phyloP scores from a whole-genome alignment of 2,888 invertebrate species.

The Heliconius aoede region DNA sequence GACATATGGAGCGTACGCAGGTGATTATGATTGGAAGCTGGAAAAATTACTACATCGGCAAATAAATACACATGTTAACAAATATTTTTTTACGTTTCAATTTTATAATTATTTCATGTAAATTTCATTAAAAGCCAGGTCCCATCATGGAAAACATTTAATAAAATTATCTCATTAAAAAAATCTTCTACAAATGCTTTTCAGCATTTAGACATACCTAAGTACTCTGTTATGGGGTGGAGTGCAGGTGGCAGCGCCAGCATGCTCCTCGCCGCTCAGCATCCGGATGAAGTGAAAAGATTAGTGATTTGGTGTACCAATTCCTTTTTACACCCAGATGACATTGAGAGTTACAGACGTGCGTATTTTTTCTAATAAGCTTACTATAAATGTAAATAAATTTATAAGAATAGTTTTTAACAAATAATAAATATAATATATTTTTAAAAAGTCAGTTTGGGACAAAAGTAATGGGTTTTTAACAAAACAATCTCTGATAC shows the following conservation, averaged over 20 bases:
- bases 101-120: no score
- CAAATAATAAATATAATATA: not conserved
- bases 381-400: not conserved
- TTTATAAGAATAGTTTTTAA: not conserved
- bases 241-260: constrained; percentile 93
- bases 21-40: no score
- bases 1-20: no score
- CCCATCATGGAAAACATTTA: no score
- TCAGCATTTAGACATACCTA: constrained; percentile 84
- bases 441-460: no score
- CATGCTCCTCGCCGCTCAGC: constrained; percentile 89
- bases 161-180: not conserved
- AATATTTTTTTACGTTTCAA: no score
- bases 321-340: constrained; percentile 88
- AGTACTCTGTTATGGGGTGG: constrained; percentile 93
- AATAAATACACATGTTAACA: no score
- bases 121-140: no score
- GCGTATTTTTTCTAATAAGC: not conserved
- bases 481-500: no score
- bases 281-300: constrained; percentile 86
- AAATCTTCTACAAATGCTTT: constrained; percentile 1
- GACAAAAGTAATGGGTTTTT: no score
- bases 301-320: constrained; percentile 91
- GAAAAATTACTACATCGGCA: no score
- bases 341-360: constrained; percentile 86